Evolutionary conservation across 2,888 invertebrate species (phyloP).

Genomic region (Petrolisthes manimaculis): DNA sequence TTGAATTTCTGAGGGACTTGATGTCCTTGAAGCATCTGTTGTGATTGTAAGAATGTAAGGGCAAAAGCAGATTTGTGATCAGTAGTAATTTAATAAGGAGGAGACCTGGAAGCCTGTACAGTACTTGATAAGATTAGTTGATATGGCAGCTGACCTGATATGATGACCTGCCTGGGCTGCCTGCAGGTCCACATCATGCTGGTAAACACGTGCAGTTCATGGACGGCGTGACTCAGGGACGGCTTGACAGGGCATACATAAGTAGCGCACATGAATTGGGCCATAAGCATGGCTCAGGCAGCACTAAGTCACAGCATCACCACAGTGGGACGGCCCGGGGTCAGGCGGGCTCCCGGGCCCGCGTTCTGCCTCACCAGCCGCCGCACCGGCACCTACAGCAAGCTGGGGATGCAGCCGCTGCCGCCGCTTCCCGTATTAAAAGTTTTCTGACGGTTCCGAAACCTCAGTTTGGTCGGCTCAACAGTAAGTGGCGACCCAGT

Average conservation of each 20-base stretch:
- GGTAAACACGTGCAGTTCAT: conserved; percentile 54
- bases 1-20: too few relatives aligned
- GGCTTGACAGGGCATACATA: conserved; percentile 2
- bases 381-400: conserved; percentile 30
- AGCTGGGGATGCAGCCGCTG: conserved; percentile 34
- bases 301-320: conserved; percentile 24
- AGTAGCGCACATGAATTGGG: not conserved
- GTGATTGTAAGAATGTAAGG: too few relatives aligned
- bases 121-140: too few relatives aligned
- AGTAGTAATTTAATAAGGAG: too few relatives aligned
- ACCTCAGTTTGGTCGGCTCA: conserved; percentile 46
- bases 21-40: too few relatives aligned
- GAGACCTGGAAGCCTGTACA: too few relatives aligned
- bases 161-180: conserved; percentile 50
- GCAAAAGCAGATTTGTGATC: too few relatives aligned
- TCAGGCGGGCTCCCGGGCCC: conserved; percentile 38
- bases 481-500: conserved; percentile 53
- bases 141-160: not conserved
- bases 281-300: conserved; percentile 16
- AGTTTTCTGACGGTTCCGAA: conserved; percentile 57
- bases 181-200: conserved; percentile 53
- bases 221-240: conserved; percentile 42
- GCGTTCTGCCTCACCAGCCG: conserved; percentile 49
- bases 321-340: conserved; percentile 26
- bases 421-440: conserved; percentile 53